Percentiles rank a stretch among this genome's conserved stretches.
Evolutionary conservation across 2,113 vertebrate genomes (phyloP).

Genomic region (Chelonoidis abingdonii): DNA sequence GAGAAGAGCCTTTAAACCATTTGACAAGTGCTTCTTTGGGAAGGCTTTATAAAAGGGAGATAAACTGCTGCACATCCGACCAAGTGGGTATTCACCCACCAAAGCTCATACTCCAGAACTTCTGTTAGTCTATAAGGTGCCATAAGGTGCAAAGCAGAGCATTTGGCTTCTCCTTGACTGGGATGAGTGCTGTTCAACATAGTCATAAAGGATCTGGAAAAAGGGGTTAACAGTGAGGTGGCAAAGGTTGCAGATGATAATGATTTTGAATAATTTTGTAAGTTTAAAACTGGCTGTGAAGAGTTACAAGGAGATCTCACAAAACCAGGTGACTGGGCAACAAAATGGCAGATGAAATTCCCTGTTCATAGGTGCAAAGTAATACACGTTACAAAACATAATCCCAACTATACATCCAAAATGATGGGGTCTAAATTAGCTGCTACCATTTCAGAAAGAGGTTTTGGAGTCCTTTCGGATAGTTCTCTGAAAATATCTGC

Average conservation of each 20-base stretch:
- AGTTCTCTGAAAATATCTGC: background rate
- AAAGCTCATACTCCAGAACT: no score
- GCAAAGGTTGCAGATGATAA: background rate
- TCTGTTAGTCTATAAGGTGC: no score
- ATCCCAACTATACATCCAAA: background rate
- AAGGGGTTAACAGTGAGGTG: background rate
- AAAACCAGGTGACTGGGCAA: background rate
- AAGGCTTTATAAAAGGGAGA: background rate
- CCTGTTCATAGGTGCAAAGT: background rate
- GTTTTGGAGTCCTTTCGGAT: no score
- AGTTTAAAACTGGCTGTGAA: background rate
- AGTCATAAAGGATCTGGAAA: background rate
- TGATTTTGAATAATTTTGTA: background rate
- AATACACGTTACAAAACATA: background rate
- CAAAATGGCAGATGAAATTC: background rate
- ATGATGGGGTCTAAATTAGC: background rate
- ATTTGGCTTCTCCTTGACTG: background rate
- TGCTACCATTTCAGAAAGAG: background rate
- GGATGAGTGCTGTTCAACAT: background rate
- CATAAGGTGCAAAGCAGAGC: background rate
- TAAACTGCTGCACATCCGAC: background rate
- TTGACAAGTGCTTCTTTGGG: background rate
- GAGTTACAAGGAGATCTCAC: background rate
- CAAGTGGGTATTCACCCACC: no score
- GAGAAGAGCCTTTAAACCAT: background rate